Conservation (phyloP, 2,113 vertebrate species). For the Clarias gariepinus region DNA sequence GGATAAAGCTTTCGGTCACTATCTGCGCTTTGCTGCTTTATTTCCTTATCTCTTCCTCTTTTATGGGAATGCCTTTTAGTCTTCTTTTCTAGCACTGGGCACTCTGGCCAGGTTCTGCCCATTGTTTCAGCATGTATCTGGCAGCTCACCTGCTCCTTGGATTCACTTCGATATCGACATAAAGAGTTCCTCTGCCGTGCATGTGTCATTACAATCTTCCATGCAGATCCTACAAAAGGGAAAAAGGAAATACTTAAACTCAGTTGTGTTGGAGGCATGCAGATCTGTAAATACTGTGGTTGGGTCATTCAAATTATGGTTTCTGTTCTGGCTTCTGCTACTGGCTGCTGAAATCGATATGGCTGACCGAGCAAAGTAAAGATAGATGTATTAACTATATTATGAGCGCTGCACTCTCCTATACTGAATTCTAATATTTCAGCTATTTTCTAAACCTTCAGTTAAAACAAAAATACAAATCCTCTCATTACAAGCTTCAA, state of each 20-base stretch:
- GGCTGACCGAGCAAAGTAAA: conserved; percentile 30
- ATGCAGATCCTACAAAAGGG: conserved; percentile 63
- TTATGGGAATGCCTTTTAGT: conserved; percentile 55
- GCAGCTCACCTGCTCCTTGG: conserved; percentile 56
- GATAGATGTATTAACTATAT: conserved; percentile 24
- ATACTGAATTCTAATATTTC: neutral
- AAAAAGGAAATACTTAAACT: conserved; percentile 18
- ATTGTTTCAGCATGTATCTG: conserved; percentile 67
- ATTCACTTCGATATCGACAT: conserved; percentile 59
- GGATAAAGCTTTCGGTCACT: conserved; percentile 77
- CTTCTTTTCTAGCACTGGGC: conserved; percentile 48
- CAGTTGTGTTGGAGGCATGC: neutral
- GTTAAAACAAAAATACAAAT: neutral
- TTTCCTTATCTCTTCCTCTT: conserved; percentile 56
- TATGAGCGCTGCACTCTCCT: neutral
- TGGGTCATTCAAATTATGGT: conserved; percentile 11
- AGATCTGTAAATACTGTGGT: conserved; percentile 11
- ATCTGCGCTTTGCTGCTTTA: conserved; percentile 54
- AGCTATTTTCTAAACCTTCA: conserved; percentile 12
- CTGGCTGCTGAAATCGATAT: neutral
- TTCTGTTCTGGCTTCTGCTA: conserved; percentile 31
- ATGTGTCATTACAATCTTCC: conserved; percentile 67
- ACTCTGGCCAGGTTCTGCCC: conserved; percentile 70
- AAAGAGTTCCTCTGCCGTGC: conserved; percentile 61
- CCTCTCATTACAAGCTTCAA: neutral